A percentile compares a stretch with the other conserved stretches of the same genome.
These are phyloP conservation scores for Sclerodermus sp. DNA, from an alignment of 2,888 invertebrate species.

Conservation along the genomic window DNA sequence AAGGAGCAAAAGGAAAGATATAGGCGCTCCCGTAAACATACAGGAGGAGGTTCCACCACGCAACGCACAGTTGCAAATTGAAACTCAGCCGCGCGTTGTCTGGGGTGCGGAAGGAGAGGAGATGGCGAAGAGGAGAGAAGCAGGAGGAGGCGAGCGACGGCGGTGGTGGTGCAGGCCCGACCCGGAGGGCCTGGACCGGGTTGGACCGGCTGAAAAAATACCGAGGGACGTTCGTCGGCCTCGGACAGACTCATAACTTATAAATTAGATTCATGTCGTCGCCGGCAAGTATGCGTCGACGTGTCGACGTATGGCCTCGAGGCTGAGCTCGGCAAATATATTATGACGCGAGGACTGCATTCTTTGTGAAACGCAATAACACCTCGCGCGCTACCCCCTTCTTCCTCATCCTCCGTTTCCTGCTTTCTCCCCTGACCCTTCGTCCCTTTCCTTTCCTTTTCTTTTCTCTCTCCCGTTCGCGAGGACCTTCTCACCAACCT, in stretches of 20 bases:
- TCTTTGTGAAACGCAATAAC: conserved; percentile 37
- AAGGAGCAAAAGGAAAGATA: too few relatives aligned
- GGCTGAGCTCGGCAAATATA: conserved; percentile 25
- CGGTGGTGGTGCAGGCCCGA: not conserved
- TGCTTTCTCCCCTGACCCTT: not conserved
- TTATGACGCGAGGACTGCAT: conserved; percentile 33
- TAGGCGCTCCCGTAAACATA: too few relatives aligned
- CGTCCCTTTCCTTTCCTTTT: not conserved
- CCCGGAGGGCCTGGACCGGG: too few relatives aligned
- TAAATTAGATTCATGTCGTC: conserved; percentile 33
- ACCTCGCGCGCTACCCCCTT: conserved; percentile 12
- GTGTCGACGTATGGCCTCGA: conserved; percentile 22
- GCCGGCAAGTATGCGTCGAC: conserved; percentile 18
- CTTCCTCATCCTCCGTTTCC: not conserved
- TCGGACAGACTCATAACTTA: conserved; percentile 31
- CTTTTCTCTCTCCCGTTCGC: not conserved
- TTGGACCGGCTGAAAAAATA: too few relatives aligned
- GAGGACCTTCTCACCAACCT: not conserved
- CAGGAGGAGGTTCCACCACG: too few relatives aligned
- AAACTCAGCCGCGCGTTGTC: conserved; percentile 18
- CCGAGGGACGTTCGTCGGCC: conserved; percentile 16
- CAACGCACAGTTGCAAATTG: conserved; percentile 34
- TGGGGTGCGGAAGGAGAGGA: not conserved
- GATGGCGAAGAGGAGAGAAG: not conserved
- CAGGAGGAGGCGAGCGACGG: not conserved